These are phyloP conservation scores for Artibeus jamaicensis DNA, from an alignment of 2,797 vertebrate species.

Conservation along the genomic window DNA sequence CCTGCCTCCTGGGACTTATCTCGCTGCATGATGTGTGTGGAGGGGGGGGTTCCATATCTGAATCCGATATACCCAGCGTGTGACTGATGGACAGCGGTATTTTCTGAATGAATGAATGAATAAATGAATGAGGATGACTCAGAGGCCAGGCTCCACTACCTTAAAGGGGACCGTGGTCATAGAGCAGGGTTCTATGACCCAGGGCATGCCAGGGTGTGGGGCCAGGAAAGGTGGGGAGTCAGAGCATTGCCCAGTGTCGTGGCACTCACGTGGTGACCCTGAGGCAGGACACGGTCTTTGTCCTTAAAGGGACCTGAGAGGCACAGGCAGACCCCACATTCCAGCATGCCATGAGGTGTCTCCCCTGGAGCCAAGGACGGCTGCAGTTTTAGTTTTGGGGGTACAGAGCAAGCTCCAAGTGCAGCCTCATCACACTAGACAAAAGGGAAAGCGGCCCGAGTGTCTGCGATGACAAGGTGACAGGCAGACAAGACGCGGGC, in stretches of 20 bases:
- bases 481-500: fast-evolving
- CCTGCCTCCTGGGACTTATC: fast-evolving
- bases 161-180: fast-evolving
- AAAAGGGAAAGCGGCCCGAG: fast-evolving
- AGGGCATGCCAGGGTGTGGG: neutral
- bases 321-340: fast-evolving
- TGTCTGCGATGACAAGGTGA: fast-evolving
- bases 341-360: fast-evolving
- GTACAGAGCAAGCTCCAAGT: no score
- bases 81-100: fast-evolving
- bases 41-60: neutral
- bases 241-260: fast-evolving
- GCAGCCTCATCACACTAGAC: neutral
- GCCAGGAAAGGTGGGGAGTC: neutral
- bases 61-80: fast-evolving
- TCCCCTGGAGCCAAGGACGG: fast-evolving
- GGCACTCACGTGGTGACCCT: fast-evolving
- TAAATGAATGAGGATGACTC: neutral
- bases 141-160: fast-evolving
- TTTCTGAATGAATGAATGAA: neutral
- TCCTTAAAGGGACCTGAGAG: neutral
- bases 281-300: neutral
- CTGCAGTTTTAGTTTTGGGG: neutral
- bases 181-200: no score
- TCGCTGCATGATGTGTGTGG: neutral